A percentile compares a stretch with the other conserved stretches of the same genome.
Conservation (phyloP, 2,113 vertebrate species). For the Eptesicus fuscus region DNA sequence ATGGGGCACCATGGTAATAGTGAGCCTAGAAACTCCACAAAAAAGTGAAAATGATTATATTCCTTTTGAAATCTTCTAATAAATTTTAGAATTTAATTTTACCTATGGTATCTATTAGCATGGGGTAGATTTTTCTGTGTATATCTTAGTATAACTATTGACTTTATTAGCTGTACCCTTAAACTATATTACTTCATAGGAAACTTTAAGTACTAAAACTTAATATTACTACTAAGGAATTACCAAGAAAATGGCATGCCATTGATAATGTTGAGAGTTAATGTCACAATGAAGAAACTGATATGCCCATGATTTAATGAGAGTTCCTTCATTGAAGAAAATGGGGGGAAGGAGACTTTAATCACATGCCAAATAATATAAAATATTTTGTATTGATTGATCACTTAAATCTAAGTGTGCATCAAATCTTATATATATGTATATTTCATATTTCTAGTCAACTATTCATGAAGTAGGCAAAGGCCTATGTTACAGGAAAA, state of each 20-base stretch:
- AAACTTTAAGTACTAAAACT: constrained; percentile 1
- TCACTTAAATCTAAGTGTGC: background rate
- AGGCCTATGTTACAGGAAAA: background rate
- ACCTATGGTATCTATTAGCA: background rate
- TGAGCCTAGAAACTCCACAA: background rate
- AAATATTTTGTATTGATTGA: constrained; percentile 3
- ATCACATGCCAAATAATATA: background rate
- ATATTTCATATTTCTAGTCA: background rate
- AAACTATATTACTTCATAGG: background rate
- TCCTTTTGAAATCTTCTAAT: background rate
- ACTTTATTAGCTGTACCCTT: background rate
- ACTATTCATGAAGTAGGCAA: background rate
- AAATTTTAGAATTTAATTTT: constrained; percentile 22
- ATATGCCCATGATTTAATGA: background rate
- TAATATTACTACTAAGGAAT: background rate
- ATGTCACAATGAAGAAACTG: background rate
- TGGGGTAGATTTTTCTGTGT: background rate
- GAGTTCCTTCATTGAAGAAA: background rate
- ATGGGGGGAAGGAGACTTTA: background rate
- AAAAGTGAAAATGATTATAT: background rate
- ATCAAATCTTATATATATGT: background rate
- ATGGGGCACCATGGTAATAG: background rate
- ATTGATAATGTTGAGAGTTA: background rate
- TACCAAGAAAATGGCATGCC: background rate
- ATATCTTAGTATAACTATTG: background rate